Evolutionary conservation across 2,113 vertebrate species (phyloP).

Genomic region (Albula goreensis): DNA sequence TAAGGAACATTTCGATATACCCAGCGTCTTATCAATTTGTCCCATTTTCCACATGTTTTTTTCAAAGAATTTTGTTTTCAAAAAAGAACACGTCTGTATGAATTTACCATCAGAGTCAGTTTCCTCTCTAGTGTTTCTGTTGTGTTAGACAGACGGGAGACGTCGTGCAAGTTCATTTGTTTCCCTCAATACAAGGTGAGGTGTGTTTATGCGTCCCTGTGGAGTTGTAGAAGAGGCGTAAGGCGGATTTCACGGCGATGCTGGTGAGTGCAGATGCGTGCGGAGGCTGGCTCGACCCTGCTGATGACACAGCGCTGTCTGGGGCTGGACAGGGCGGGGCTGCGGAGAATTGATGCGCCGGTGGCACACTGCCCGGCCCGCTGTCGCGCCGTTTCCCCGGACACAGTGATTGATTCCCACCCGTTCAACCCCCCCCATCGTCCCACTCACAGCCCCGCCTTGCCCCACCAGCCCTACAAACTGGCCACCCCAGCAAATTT

Average conservation of each 20-base stretch:
- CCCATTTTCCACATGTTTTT: too few species aligned
- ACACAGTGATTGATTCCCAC: conserved; percentile 5
- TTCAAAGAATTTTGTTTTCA: too few species aligned
- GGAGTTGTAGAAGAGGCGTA: neutral
- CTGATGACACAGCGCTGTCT: conserved; percentile 8
- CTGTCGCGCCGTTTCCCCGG: conserved; percentile 37
- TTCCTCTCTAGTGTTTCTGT: too few species aligned
- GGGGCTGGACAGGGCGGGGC: conserved; percentile 37
- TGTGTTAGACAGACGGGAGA: too few species aligned
- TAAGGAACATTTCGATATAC: too few species aligned
- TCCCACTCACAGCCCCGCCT: neutral
- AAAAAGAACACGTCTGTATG: too few species aligned
- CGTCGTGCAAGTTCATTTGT: too few species aligned
- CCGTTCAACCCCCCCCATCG: neutral
- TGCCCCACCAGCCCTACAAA: neutral
- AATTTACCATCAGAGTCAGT: too few species aligned
- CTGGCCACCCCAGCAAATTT: conserved; percentile 4
- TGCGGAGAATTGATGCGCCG: conserved; percentile 54
- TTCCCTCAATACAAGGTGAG: too few species aligned
- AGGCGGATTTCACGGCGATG: neutral
- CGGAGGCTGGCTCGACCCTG: neutral
- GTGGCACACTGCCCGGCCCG: conserved; percentile 50
- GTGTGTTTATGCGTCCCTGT: neutral
- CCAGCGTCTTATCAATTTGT: too few species aligned
- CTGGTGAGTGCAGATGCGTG: neutral